A percentile compares a stretch with the other conserved stretches of the same genome.
These are phyloP conservation scores for Apoderus coryli DNA, from an alignment of 2,888 invertebrate genomes.

Conservation along the genomic window DNA sequence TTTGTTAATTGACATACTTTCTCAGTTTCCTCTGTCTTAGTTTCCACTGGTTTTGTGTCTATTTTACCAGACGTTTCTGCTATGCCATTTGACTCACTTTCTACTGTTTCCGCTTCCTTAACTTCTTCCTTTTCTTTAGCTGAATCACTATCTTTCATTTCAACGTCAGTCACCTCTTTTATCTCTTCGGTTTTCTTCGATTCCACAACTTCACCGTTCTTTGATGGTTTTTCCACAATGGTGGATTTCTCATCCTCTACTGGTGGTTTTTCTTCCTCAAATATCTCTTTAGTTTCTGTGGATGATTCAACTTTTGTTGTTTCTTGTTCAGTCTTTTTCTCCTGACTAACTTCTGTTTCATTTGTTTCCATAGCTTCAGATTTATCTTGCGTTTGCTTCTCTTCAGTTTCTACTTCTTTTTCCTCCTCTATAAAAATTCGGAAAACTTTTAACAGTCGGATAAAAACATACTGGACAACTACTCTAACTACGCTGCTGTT, in stretches of 20 bases:
- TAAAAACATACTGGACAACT: too few species aligned
- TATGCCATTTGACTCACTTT: constrained; percentile 20
- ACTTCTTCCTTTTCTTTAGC: constrained; percentile 1
- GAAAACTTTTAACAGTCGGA: too few species aligned
- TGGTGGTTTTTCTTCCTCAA: too few species aligned
- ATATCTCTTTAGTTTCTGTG: too few species aligned
- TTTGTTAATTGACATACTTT: constrained; percentile 2
- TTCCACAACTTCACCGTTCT: constrained; percentile 30
- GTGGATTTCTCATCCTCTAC: too few species aligned
- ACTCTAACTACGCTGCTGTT: too few species aligned
- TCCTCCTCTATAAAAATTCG: constrained; percentile 3
- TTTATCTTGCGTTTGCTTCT: constrained; percentile 6
- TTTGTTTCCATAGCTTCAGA: constrained; percentile 8
- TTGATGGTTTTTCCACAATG: too few species aligned
- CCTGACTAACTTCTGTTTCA: constrained; percentile 9
- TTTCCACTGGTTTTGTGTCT: constrained; percentile 13
- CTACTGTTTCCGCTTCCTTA: constrained; percentile 27
- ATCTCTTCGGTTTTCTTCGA: constrained; percentile 11
- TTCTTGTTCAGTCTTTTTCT: too few species aligned
- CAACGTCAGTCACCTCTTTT: constrained; percentile 14
- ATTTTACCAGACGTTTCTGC: constrained; percentile 13
- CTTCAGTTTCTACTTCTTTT: constrained; percentile 6
- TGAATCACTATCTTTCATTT: constrained; percentile 19
- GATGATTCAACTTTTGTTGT: too few species aligned
- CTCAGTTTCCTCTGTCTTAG: constrained; percentile 17